These are phyloP conservation scores for Melanocharis versteri DNA, from an alignment of 2,113 vertebrate species.

Conservation along the genomic window DNA sequence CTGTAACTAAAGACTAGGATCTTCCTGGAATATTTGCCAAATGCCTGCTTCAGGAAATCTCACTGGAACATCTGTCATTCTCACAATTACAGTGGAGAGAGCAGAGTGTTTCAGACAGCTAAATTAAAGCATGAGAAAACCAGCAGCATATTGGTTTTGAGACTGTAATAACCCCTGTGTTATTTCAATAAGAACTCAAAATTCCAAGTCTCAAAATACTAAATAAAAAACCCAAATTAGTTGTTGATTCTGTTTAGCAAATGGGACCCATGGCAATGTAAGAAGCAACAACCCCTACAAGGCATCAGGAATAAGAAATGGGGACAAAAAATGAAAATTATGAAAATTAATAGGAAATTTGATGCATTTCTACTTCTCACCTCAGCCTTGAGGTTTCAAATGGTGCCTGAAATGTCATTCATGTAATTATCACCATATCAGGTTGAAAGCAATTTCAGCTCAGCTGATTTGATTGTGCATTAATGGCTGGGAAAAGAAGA, in stretches of 20 bases:
- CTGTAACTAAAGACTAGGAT: conserved; percentile 63
- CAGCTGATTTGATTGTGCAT: conserved; percentile 56
- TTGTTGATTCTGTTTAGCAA: neutral
- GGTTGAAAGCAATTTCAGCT: conserved; percentile 59
- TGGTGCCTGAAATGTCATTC: conserved; percentile 65
- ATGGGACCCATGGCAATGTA: neutral
- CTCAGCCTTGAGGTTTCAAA: conserved; percentile 49
- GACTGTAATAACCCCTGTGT: neutral
- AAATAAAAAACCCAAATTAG: neutral
- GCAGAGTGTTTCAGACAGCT: neutral
- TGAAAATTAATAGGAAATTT: conserved; percentile 10
- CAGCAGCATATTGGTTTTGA: neutral
- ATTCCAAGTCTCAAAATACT: neutral
- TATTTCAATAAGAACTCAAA: conserved; percentile 37
- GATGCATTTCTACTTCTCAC: conserved; percentile 7
- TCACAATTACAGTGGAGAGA: conserved; percentile 10
- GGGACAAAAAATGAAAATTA: neutral
- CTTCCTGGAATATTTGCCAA: conserved; percentile 23
- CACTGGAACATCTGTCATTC: conserved; percentile 52
- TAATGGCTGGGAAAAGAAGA: conserved; percentile 68
- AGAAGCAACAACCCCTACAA: conserved; percentile 21
- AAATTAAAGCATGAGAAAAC: conserved; percentile 11
- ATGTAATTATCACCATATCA: conserved; percentile 66
- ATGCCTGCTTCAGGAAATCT: conserved; percentile 46
- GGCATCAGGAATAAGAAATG: neutral